These are phyloP conservation scores for Heliconius himera DNA, from an alignment of 1,140 invertebrate genomes.

Conservation along the genomic window DNA sequence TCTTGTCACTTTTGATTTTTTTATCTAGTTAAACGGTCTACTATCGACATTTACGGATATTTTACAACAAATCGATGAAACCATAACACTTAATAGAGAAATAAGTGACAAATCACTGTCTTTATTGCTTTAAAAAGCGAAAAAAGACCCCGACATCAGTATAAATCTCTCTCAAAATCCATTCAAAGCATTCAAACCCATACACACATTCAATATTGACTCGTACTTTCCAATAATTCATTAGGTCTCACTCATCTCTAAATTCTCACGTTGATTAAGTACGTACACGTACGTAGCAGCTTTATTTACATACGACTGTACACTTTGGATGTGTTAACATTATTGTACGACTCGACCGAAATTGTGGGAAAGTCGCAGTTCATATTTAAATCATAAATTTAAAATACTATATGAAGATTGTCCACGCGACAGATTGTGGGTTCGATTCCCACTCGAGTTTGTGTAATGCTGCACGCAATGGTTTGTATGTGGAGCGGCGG, in stretches of 20 bases:
- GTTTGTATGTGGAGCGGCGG: no score
- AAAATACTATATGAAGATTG: background rate
- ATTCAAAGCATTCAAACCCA: background rate
- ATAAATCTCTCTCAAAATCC: no score
- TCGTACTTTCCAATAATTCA: constrained; percentile 8
- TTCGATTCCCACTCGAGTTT: no score
- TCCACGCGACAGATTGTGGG: no score
- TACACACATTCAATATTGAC: background rate
- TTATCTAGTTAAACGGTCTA: no score
- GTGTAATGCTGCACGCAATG: no score
- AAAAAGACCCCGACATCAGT: no score
- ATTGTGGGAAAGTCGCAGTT: background rate
- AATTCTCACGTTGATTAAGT: constrained; percentile 12
- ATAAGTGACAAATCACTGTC: background rate
- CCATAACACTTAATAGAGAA: background rate
- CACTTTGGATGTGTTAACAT: constrained; percentile 9
- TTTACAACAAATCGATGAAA: no score
- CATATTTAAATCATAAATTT: background rate
- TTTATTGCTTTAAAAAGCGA: no score
- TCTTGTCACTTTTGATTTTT: no score
- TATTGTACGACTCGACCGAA: background rate
- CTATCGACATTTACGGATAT: no score
- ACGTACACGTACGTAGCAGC: background rate
- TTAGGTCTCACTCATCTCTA: constrained; percentile 5
- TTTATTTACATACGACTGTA: background rate